A percentile compares a stretch with the other conserved stretches of the same genome.
Evolutionary conservation across 2,113 vertebrate species (phyloP).

Genomic region (Polypterus bichir): DNA sequence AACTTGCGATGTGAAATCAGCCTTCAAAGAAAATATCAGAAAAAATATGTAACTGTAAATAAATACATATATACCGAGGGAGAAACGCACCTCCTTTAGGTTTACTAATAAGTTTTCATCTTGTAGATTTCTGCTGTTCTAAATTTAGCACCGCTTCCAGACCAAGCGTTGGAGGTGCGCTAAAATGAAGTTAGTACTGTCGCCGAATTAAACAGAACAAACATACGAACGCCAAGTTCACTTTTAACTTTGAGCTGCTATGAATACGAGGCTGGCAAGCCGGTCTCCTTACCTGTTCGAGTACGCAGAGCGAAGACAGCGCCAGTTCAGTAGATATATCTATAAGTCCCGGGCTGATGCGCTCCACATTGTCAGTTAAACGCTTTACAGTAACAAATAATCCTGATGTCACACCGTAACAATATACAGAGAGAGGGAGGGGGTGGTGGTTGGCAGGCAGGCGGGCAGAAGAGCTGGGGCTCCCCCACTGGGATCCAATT

Average conservation of each 20-base stretch:
- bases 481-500: slow-evolving; percentile 24
- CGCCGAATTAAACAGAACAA: neutral
- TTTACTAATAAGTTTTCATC: no score
- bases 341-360: slow-evolving; percentile 37
- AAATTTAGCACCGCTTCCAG: no score
- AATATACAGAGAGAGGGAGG: slow-evolving; percentile 27
- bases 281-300: no score
- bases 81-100: no score
- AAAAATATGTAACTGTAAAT: no score
- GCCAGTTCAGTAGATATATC: slow-evolving; percentile 8
- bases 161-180: no score
- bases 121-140: no score
- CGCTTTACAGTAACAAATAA: slow-evolving; percentile 37
- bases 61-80: no score
- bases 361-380: slow-evolving; percentile 37
- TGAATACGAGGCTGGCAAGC: neutral
- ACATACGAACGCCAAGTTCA: slow-evolving; percentile 12
- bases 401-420: slow-evolving; percentile 39
- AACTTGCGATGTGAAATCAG: no score
- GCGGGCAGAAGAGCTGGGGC: slow-evolving; percentile 9
- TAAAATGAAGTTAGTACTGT: no score
- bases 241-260: slow-evolving; percentile 14
- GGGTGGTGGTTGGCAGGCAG: slow-evolving; percentile 5
- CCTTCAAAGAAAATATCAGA: no score
- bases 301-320: neutral